These are phyloP conservation scores for Falcunculus frontatus DNA, from an alignment of 2,113 vertebrate species.

Conservation along the genomic window DNA sequence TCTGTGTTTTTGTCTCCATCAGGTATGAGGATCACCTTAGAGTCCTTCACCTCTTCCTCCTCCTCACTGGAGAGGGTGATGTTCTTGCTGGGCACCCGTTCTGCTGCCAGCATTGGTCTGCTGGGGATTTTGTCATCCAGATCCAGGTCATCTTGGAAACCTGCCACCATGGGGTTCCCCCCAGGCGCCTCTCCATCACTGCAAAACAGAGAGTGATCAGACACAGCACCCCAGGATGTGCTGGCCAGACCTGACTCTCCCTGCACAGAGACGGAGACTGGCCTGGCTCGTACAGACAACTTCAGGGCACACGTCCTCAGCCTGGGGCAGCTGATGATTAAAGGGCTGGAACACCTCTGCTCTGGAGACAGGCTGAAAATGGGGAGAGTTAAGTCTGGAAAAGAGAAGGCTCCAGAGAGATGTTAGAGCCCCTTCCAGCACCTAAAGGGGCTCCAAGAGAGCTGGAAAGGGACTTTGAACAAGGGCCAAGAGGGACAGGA, in stretches of 20 bases:
- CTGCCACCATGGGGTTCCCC: slow-evolving; percentile 90
- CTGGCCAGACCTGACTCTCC: background rate
- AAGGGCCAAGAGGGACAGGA: background rate
- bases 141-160: slow-evolving; percentile 91
- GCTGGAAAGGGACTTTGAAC: background rate
- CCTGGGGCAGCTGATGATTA: background rate
- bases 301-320: rapidly evolving
- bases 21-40: background rate
- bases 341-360: background rate
- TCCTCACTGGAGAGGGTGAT: slow-evolving; percentile 85
- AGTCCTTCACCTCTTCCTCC: slow-evolving; percentile 52
- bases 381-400: background rate
- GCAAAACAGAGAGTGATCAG: background rate
- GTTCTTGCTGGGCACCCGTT: slow-evolving; percentile 72
- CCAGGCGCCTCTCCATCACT: slow-evolving; percentile 81
- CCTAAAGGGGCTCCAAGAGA: background rate
- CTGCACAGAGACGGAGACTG: background rate
- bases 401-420: background rate
- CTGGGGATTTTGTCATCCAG: slow-evolving; percentile 76
- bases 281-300: background rate
- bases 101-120: background rate
- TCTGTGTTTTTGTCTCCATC: slow-evolving; percentile 40
- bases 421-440: background rate
- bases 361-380: background rate
- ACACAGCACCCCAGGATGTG: background rate